Percentiles rank a stretch among this genome's conserved stretches.
These are phyloP conservation scores for Xanthia togata DNA, from an alignment of 2,888 invertebrate genomes.

Conservation along the genomic window DNA sequence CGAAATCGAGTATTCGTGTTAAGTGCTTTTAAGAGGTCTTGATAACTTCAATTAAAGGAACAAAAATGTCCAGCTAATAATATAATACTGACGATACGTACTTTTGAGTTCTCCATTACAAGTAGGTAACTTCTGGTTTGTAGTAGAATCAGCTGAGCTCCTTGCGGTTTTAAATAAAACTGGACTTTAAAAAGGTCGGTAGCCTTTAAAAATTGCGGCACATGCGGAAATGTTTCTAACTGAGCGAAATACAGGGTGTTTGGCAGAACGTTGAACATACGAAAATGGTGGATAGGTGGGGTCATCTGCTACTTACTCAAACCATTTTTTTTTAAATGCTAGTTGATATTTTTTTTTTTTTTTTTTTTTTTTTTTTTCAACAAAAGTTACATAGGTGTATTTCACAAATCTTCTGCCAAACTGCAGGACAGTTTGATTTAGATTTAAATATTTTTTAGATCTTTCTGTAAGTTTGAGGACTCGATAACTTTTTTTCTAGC, in stretches of 20 bases:
- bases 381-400: too few relatives aligned
- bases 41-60: slow-evolving; percentile 25
- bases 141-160: slow-evolving; percentile 5
- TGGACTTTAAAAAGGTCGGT: not conserved
- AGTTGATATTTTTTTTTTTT: too few relatives aligned
- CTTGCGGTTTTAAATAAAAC: not conserved
- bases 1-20: slow-evolving; percentile 5
- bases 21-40: slow-evolving; percentile 16
- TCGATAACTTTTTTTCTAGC: too few relatives aligned
- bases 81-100: not conserved
- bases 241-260: slow-evolving; percentile 3
- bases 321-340: too few relatives aligned
- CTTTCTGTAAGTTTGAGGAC: too few relatives aligned
- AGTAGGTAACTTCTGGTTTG: not conserved
- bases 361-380: too few relatives aligned
- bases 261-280: too few relatives aligned
- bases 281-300: too few relatives aligned
- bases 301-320: too few relatives aligned
- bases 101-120: not conserved
- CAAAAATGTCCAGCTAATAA: not conserved
- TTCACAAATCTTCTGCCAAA: too few relatives aligned
- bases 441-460: too few relatives aligned
- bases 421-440: too few relatives aligned
- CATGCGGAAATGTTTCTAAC: not conserved
- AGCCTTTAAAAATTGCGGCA: not conserved